Evolutionary conservation across 2,888 invertebrate genomes (phyloP).

Genomic region (Phaonia tiefii): DNA sequence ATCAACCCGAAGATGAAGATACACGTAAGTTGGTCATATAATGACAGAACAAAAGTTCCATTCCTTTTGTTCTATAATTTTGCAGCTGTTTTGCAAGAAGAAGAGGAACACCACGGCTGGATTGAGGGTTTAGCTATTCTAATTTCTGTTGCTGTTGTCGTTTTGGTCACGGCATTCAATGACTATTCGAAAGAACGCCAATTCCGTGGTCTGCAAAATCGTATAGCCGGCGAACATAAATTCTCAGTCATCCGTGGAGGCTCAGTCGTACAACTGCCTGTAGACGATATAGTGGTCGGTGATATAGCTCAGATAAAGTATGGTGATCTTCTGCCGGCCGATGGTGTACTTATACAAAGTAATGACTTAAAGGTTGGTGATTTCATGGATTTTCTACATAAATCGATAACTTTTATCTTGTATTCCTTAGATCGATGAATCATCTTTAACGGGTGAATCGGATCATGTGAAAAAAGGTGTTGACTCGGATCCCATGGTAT

Average conservation of each 20-base stretch:
- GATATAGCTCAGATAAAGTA: conserved; percentile 99
- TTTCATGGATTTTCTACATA: neutral
- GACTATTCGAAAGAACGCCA: conserved; percentile 99
- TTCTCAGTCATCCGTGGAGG: conserved; percentile 97
- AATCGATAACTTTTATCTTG: neutral
- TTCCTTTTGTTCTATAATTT: conserved; percentile 13
- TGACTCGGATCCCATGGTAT: conserved; percentile 96
- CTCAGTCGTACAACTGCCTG: conserved; percentile 96
- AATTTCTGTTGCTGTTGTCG: conserved; percentile 99
- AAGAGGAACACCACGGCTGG: conserved; percentile 98
- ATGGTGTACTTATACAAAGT: conserved; percentile 98
- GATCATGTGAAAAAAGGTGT: conserved; percentile 99
- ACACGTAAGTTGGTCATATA: conserved; percentile 78
- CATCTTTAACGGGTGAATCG: conserved; percentile 99
- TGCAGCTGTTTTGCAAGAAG: conserved; percentile 86
- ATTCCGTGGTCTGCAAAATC: conserved; percentile 97
- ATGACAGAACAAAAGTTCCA: too few species aligned
- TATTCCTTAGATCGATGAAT: conserved; percentile 90
- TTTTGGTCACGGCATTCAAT: conserved; percentile 99
- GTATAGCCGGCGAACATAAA: conserved; percentile 99
- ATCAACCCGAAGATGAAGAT: conserved; percentile 88
- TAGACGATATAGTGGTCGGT: conserved; percentile 98
- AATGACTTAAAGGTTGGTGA: conserved; percentile 95
- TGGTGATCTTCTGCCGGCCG: conserved; percentile 98
- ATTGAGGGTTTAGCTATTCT: conserved; percentile 99